These are phyloP conservation scores for Platycercus adscitus DNA, from an alignment of 2,113 vertebrate genomes.

Conservation along the genomic window DNA sequence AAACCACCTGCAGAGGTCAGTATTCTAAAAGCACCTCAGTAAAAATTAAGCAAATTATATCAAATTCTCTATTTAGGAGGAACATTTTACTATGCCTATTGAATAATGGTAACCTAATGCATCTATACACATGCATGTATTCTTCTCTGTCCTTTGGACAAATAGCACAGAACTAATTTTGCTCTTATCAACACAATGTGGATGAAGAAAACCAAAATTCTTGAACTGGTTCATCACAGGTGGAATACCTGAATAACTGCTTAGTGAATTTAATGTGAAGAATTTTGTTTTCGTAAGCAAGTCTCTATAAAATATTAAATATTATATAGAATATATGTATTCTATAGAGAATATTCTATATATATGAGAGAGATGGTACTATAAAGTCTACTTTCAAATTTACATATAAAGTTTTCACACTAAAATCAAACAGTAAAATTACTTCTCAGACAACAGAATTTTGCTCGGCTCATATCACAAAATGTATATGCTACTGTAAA, in stretches of 20 bases:
- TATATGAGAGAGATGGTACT: background rate
- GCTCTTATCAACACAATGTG: background rate
- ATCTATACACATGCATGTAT: background rate
- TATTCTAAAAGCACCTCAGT: background rate
- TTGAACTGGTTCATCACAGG: background rate
- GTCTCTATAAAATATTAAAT: background rate
- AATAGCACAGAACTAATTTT: background rate
- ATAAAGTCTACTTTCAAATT: background rate
- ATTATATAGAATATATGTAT: background rate
- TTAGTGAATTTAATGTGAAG: background rate
- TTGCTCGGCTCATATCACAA: background rate
- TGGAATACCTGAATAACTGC: background rate
- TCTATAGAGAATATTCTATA: background rate
- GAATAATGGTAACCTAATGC: background rate
- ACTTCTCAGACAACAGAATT: background rate
- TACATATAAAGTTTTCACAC: background rate
- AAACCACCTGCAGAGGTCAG: constrained; percentile 36
- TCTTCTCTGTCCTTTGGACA: background rate
- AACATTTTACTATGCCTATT: background rate
- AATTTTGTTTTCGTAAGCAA: background rate
- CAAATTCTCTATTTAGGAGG: background rate
- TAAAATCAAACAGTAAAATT: background rate
- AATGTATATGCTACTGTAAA: background rate
- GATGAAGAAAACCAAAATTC: background rate
- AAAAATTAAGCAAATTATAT: background rate